phyloP scores from a whole-genome alignment of 2,888 invertebrate genomes.

The Amphimallon solstitiale region DNA sequence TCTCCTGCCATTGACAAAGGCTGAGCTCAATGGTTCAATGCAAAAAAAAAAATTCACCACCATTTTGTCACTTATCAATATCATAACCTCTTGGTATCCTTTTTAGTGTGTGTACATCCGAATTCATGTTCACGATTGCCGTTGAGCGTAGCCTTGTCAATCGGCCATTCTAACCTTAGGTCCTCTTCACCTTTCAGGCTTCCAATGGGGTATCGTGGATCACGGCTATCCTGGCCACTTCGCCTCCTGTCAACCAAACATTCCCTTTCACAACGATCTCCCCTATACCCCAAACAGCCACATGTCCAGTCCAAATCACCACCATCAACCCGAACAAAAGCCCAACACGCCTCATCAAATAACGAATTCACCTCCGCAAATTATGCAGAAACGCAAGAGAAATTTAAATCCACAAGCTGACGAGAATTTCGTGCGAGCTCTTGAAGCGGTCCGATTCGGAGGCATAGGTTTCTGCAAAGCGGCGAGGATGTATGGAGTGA shows the following conservation, averaged over 20 bases:
- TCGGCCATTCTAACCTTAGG: conserved; percentile 48
- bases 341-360: conserved; percentile 57
- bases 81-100: conserved; percentile 31
- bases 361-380: conserved; percentile 61
- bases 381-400: conserved; percentile 73
- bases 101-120: conserved; percentile 17
- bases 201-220: conserved; percentile 88
- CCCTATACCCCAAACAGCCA: conserved; percentile 48
- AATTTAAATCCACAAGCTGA: conserved; percentile 84
- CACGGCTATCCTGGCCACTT: conserved; percentile 72
- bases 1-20: conserved; percentile 53
- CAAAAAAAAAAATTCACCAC: conserved; percentile 30
- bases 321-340: conserved; percentile 35
- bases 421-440: conserved; percentile 82
- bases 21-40: conserved; percentile 57
- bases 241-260: conserved; percentile 71
- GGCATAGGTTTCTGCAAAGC: conserved; percentile 89
- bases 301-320: conserved; percentile 28
- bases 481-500: conserved; percentile 84
- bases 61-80: conserved; percentile 34
- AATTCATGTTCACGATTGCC: conserved; percentile 58
- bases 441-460: conserved; percentile 84
- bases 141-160: conserved; percentile 61
- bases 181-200: conserved; percentile 67
- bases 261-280: conserved; percentile 61